Conservation (phyloP, 2,888 invertebrate species). For the Tipula vernalis region DNA sequence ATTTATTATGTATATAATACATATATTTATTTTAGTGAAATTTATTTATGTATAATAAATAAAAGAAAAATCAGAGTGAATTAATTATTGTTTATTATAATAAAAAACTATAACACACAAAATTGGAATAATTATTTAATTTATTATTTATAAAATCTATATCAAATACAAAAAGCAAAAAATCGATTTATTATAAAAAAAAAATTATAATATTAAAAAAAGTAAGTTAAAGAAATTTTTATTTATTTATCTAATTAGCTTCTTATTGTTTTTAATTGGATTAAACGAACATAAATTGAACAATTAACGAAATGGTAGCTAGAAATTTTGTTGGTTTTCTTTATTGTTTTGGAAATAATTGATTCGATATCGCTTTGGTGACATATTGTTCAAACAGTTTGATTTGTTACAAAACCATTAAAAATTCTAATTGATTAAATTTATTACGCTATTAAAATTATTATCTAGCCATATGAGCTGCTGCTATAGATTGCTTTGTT, state of each 20-base stretch:
- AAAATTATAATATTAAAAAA: background rate
- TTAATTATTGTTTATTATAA: background rate
- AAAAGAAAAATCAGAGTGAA: background rate
- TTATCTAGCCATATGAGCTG: too few species aligned
- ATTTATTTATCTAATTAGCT: background rate
- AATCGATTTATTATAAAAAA: background rate
- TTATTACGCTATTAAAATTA: too few species aligned
- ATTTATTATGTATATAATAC: background rate
- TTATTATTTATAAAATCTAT: background rate
- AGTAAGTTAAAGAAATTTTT: background rate
- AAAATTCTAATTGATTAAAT: too few species aligned
- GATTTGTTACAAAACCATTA: too few species aligned
- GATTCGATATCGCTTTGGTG: too few species aligned
- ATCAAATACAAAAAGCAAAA: background rate
- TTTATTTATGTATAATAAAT: background rate
- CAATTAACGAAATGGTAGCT: too few species aligned
- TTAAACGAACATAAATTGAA: background rate
- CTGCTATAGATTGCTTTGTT: too few species aligned
- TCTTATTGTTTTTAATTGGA: background rate
- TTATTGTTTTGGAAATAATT: too few species aligned
- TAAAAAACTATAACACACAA: background rate
- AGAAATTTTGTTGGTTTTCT: too few species aligned
- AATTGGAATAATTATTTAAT: conserved; percentile 4
- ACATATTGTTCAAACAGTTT: too few species aligned
- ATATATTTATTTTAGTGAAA: background rate